Evolutionary conservation across 2,113 vertebrate species (phyloP).

Genomic region (Garra rufa): DNA sequence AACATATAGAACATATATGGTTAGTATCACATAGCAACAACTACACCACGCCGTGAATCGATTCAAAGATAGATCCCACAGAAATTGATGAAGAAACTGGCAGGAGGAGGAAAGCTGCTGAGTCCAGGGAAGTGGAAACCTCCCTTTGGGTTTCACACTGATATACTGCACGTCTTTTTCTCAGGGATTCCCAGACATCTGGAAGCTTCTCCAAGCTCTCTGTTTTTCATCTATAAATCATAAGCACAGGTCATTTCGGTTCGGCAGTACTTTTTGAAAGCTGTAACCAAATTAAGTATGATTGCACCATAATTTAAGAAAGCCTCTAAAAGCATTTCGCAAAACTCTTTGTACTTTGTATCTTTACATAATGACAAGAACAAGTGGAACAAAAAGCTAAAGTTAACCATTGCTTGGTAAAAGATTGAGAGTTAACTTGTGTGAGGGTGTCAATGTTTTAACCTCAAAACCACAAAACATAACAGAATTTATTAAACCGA

Average conservation of each 20-base stretch:
- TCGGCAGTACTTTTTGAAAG: background rate
- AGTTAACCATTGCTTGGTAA: background rate
- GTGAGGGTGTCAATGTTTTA: too few species aligned
- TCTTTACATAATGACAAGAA: background rate
- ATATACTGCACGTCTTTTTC: slow-evolving; percentile 67
- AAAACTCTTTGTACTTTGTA: background rate
- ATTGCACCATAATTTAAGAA: background rate
- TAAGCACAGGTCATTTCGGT: background rate
- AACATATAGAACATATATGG: slow-evolving; percentile 39
- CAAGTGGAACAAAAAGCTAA: background rate
- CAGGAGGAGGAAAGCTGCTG: slow-evolving; percentile 52
- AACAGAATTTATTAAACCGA: background rate
- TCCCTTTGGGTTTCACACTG: slow-evolving; percentile 64
- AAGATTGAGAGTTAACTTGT: too few species aligned
- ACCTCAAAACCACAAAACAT: too few species aligned
- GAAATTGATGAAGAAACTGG: slow-evolving; percentile 16
- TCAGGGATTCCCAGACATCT: slow-evolving; percentile 62
- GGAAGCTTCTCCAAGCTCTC: background rate
- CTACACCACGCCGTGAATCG: background rate
- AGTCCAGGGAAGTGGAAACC: slow-evolving; percentile 62
- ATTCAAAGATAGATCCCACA: background rate
- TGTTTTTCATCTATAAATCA: slow-evolving; percentile 30
- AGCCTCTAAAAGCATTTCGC: background rate
- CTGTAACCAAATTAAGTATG: background rate
- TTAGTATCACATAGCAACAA: background rate